Conservation (phyloP, 92 coral and sea anemone species). For the Palythoa grandis region DNA sequence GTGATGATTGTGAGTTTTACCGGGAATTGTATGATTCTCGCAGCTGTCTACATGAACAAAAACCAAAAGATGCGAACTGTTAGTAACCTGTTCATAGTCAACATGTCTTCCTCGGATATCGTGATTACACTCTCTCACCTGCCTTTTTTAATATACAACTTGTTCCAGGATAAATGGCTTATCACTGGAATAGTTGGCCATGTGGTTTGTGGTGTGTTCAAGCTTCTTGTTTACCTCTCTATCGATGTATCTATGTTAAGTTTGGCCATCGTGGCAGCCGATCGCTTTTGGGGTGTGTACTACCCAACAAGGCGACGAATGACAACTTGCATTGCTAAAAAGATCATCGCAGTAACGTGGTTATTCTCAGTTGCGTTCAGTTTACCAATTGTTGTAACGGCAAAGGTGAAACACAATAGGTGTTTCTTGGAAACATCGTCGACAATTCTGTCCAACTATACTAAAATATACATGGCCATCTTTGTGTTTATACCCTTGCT, state of each 20-base stretch:
- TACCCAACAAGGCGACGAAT: conserved; percentile 10
- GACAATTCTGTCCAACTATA: neutral
- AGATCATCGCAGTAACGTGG: neutral
- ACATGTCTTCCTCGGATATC: neutral
- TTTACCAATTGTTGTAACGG: neutral
- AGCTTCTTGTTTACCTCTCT: conserved; percentile 6
- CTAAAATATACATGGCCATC: neutral
- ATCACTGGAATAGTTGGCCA: neutral
- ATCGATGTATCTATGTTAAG: conserved; percentile 9
- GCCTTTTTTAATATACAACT: neutral
- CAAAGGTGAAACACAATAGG: neutral
- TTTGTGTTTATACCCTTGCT: neutral
- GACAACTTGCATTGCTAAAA: neutral
- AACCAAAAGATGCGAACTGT: conserved; percentile 2
- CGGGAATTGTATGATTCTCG: conserved; percentile 3
- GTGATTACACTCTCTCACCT: neutral
- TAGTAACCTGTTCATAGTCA: conserved; percentile 20
- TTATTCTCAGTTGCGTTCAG: neutral
- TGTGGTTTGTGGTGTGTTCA: neutral
- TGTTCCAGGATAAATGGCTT: neutral
- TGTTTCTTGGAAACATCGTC: neutral
- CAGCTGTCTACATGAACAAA: conserved; percentile 6
- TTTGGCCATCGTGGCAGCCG: conserved; percentile 7
- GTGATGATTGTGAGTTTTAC: neutral
- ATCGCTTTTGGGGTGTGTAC: neutral